A percentile compares a stretch with the other conserved stretches of the same genome.
Evolutionary conservation across 2,113 vertebrate species (phyloP).

Genomic region (Pedionomus torquatus): DNA sequence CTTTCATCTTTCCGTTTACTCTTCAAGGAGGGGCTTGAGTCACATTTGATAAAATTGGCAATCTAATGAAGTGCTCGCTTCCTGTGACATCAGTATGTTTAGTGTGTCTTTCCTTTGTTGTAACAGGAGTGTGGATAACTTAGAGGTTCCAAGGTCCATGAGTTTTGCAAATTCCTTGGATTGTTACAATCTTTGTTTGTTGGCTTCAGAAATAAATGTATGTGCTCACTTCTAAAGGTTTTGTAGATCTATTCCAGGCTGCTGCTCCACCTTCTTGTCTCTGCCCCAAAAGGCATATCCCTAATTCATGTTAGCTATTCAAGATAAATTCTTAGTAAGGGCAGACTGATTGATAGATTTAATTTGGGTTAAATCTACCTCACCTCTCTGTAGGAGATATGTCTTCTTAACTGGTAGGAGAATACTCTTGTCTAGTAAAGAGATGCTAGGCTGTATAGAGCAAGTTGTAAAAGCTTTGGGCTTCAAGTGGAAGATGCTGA

Average conservation of each 20-base stretch:
- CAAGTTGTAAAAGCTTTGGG: background rate
- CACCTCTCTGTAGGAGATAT: background rate
- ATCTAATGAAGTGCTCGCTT: background rate
- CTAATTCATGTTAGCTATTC: background rate
- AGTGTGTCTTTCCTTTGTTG: conserved; percentile 23
- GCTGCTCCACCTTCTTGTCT: background rate
- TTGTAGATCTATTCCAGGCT: background rate
- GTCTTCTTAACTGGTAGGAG: background rate
- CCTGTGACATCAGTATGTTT: conserved; percentile 42
- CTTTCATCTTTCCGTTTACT: background rate
- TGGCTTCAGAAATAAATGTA: background rate
- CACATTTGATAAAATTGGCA: conserved; percentile 11
- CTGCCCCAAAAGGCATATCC: background rate
- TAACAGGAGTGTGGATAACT: background rate
- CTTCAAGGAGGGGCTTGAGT: background rate
- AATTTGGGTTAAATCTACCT: background rate
- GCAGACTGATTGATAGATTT: background rate
- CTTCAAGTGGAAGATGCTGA: background rate
- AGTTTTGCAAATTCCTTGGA: background rate
- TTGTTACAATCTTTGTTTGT: fast-evolving
- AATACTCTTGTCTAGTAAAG: background rate
- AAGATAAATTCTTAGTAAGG: background rate
- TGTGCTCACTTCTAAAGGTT: background rate
- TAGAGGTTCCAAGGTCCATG: background rate
- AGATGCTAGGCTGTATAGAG: background rate